A percentile compares a stretch with the other conserved stretches of the same genome.
These are phyloP conservation scores for Uropsilus gracilis DNA, from an alignment of 2,113 vertebrate genomes.

Conservation along the genomic window DNA sequence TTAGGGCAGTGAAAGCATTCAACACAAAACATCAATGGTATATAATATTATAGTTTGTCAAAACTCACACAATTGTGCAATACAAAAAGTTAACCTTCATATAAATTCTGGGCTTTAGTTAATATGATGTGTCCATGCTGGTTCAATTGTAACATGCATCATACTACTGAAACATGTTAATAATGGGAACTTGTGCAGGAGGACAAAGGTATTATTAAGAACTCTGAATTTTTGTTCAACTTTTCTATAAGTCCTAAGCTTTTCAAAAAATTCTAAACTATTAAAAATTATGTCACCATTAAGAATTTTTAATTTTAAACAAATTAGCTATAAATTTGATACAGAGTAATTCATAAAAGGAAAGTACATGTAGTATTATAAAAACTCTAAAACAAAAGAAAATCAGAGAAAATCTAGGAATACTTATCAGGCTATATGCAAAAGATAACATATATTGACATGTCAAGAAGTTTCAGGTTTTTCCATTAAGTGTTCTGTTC, in stretches of 20 bases:
- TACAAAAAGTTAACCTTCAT: neutral
- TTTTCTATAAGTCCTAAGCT: neutral
- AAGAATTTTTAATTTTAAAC: neutral
- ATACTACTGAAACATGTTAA: neutral
- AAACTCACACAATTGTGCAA: neutral
- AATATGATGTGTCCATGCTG: neutral
- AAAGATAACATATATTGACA: neutral
- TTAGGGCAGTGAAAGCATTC: neutral
- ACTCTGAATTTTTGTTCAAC: neutral
- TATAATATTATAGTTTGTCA: neutral
- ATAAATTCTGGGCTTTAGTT: neutral
- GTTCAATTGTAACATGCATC: neutral
- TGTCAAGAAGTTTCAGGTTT: neutral
- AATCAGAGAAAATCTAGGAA: neutral
- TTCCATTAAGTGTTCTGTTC: conserved; percentile 15
- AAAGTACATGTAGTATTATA: neutral
- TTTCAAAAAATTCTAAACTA: neutral
- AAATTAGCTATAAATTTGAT: neutral
- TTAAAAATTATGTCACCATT: neutral
- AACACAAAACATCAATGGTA: neutral
- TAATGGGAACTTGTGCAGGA: neutral
- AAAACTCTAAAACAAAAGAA: neutral
- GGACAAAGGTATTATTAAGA: too few species aligned
- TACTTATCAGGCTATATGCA: neutral
- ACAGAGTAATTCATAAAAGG: neutral